phyloP scores from a whole-genome alignment of 2,113 vertebrate species.

The Campylomormyrus numenius region DNA sequence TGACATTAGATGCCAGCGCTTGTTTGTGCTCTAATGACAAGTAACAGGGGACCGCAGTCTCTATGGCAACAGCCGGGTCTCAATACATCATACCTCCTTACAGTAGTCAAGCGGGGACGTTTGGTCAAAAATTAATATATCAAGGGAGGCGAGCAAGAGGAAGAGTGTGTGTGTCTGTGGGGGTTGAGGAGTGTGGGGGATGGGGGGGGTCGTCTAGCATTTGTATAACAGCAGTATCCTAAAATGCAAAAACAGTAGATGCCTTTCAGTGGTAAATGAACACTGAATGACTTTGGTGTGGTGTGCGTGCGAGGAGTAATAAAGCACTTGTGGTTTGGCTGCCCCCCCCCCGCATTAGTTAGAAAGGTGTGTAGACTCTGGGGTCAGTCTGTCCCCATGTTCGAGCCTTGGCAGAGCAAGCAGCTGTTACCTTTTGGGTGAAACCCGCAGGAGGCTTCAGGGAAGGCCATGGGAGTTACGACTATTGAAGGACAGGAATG shows the following conservation, averaged over 20 bases:
- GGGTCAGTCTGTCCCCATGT: background rate
- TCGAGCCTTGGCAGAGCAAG: background rate
- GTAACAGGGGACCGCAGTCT: slow-evolving; percentile 72
- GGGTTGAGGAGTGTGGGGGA: slow-evolving; percentile 29
- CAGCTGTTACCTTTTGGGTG: background rate
- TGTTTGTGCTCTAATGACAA: slow-evolving; percentile 79
- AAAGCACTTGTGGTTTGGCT: background rate
- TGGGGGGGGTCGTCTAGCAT: slow-evolving; percentile 41
- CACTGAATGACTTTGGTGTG: slow-evolving; percentile 46
- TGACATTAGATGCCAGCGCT: slow-evolving; percentile 73
- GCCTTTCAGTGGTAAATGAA: slow-evolving; percentile 44
- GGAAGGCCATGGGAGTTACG: background rate
- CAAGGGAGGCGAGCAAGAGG: slow-evolving; percentile 41
- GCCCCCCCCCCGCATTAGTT: background rate
- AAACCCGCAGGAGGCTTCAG: background rate
- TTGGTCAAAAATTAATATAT: slow-evolving; percentile 70
- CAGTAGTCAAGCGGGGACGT: slow-evolving; percentile 67
- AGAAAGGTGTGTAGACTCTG: background rate
- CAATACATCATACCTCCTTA: slow-evolving; percentile 80
- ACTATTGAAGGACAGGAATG: background rate
- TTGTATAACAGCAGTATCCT: slow-evolving; percentile 52
- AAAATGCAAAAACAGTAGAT: slow-evolving; percentile 52
- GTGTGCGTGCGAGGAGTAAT: slow-evolving; percentile 24
- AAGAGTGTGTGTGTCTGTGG: slow-evolving; percentile 7
- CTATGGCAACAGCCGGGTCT: slow-evolving; percentile 77